Conservation (phyloP, 2,888 invertebrate genomes). For the Lasioglossum malachurum region DNA sequence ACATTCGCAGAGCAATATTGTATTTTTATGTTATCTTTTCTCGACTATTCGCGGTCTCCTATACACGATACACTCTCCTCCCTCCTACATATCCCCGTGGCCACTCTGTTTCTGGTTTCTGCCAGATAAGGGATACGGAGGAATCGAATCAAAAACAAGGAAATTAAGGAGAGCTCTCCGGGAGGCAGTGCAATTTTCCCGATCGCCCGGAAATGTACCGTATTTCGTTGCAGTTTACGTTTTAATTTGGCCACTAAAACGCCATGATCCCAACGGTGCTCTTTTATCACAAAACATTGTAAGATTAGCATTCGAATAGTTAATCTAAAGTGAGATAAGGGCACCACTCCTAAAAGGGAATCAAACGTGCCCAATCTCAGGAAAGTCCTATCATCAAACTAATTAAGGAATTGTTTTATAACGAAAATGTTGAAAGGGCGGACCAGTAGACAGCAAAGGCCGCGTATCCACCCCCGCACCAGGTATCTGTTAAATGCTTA, state of each 20-base stretch:
- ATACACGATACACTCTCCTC: background rate
- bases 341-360: background rate
- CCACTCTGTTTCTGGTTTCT: conserved; percentile 16
- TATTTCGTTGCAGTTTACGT: background rate
- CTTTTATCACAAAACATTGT: background rate
- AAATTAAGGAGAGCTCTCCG: conserved; percentile 14
- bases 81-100: conserved; percentile 5
- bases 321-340: background rate
- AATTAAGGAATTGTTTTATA: background rate
- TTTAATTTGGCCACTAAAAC: background rate
- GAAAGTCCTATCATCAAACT: background rate
- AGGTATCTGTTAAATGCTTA: conserved; percentile 3
- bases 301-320: background rate
- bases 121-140: conserved; percentile 13
- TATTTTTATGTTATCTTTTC: conserved; percentile 81
- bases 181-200: background rate
- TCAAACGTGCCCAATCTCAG: background rate
- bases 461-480: background rate
- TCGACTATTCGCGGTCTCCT: conserved; percentile 57
- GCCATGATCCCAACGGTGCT: background rate
- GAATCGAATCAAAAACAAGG: conserved; percentile 27
- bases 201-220: background rate
- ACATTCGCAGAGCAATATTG: conserved; percentile 82
- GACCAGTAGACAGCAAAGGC: background rate
- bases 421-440: background rate